A percentile compares a stretch with the other conserved stretches of the same genome.
Conservation (phyloP, 1,140 invertebrate species). For the Asobara japonica region DNA sequence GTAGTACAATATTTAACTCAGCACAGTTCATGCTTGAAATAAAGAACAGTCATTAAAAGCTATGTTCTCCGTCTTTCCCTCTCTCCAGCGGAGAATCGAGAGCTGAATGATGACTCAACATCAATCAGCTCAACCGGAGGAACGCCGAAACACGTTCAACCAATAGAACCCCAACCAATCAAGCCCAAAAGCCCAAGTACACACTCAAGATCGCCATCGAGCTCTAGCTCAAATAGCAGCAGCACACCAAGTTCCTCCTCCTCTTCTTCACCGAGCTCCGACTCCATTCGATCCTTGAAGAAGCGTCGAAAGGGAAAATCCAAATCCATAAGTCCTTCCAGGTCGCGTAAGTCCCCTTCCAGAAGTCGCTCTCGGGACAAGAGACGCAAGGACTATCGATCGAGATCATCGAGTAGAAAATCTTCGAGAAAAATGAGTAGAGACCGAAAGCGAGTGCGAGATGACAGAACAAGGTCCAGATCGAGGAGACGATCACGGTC, state of each 20-base stretch:
- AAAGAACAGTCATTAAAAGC: too few species aligned
- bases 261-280: background rate
- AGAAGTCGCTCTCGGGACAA: conserved; percentile 34
- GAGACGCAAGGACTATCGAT: conserved; percentile 13
- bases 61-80: too few species aligned
- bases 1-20: too few species aligned
- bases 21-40: too few species aligned
- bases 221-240: conserved; percentile 42
- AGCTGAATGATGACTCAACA: conserved; percentile 33
- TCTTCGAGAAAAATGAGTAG: background rate
- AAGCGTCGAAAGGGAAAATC: conserved; percentile 47
- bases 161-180: background rate
- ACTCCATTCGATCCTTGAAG: conserved; percentile 47
- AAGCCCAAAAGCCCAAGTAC: conserved; percentile 33
- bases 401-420: conserved; percentile 22
- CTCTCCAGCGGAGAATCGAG: background rate
- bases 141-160: background rate
- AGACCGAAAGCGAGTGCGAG: conserved; percentile 15
- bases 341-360: conserved; percentile 47
- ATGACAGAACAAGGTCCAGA: conserved; percentile 44
- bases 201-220: conserved; percentile 50
- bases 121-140: background rate
- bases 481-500: conserved; percentile 54
- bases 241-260: conserved; percentile 30
- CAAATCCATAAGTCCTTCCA: conserved; percentile 40